Evolutionary conservation across 2,888 invertebrate species (phyloP), one percentile per base, ranked within the genome.

Genomic region (Erebia epiphron): DNA sequence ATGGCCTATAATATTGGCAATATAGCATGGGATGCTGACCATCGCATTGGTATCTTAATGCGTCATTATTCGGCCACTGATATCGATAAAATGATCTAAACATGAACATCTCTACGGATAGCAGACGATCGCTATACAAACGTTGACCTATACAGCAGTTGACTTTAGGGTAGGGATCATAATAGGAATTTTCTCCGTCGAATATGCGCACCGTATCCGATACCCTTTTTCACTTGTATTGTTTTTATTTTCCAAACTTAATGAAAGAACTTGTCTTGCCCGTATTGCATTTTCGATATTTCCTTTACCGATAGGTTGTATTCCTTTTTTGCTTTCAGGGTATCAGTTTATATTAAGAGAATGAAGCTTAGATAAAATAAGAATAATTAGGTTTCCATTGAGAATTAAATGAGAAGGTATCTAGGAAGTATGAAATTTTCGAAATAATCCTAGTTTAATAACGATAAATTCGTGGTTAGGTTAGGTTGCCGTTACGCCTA

Each of bases 151-250:
- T 84, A 84, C 78, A 79, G 82, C 82, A 88, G 86, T 88, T 86
- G 87, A 89, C 86, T 88, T 87, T 88, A 86, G 89, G 89, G 87
- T 90, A 88, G 88, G 91, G 90, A 89, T 89, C 89, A 91, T 92
- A 92, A 92, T 91, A 89, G 87, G 89, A 87, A 90, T 90, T 90
- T 90, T 88, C 89, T 89, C 86, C 82, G 85, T 83, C 87, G 87
- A 88, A 88, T 90, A 90, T 88, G 90, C 89, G 87, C 85, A 82
- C 84, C 82, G 87, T 86, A 87, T 87, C 85, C 87, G 87, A 88
- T 91, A 91, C 91, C 92, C 91, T 92, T 92, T 69, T 92, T 90
- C 89, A 90, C 88, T 91, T 89, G 89, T 92, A 90, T 92, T 91
- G 91, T 90, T 92, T 92, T 92, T 92, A 91, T 92, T 91, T 89